Evolutionary conservation across 1,140 invertebrate species (phyloP).

Genomic region (Ceratina australensis): DNA sequence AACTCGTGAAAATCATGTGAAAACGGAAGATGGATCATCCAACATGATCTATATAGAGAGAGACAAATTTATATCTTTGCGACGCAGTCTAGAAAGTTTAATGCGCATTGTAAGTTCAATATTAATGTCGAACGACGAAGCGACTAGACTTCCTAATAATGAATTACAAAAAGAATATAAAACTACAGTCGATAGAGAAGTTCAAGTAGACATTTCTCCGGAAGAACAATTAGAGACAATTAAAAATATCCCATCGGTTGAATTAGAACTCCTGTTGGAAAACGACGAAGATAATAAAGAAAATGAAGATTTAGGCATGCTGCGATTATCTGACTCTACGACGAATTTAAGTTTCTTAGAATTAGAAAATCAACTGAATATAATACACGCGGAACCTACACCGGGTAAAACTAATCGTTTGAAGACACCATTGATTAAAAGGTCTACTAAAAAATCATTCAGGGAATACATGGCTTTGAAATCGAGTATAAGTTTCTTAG

Average conservation of each 20-base stretch:
- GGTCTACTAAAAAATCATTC: conserved; percentile 38
- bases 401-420: neutral
- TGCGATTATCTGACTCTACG: neutral
- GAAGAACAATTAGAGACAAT: neutral
- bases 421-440: conserved; percentile 5
- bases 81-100: conserved; percentile 4
- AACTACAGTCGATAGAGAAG: conserved; percentile 9
- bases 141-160: neutral
- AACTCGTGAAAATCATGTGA: neutral
- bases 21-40: neutral
- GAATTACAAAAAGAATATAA: neutral
- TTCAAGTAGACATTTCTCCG: neutral
- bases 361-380: conserved; percentile 46
- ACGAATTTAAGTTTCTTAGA: conserved; percentile 42
- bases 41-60: conserved; percentile 2
- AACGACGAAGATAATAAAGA: conserved; percentile 33
- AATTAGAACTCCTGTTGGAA: neutral
- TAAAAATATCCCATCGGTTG: too few relatives aligned
- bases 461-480: conserved; percentile 67
- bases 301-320: neutral
- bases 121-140: neutral
- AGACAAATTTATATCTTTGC: conserved; percentile 9
- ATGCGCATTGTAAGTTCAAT: conserved; percentile 1
- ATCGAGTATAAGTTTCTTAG: conserved; percentile 58
- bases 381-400: neutral